phyloP scores from a whole-genome alignment of 1,140 invertebrate species.

The Amyelois transitella region DNA sequence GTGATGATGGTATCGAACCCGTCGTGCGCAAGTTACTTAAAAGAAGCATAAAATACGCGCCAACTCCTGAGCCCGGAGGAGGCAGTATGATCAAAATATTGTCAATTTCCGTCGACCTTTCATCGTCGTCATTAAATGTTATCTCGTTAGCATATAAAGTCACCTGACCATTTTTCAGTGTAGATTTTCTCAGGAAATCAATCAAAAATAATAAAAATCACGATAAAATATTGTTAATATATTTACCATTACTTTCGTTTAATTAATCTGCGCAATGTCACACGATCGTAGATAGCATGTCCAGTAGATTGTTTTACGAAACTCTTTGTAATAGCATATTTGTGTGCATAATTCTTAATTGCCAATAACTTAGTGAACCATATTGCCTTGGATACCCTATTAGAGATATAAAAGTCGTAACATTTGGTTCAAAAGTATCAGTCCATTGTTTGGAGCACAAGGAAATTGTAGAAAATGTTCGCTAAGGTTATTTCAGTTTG shows the following conservation, averaged over 20 bases:
- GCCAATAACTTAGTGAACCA: slow-evolving; percentile 2
- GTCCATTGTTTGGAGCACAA: neutral
- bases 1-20: no score
- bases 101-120: no score
- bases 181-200: neutral
- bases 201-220: neutral
- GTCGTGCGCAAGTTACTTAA: no score
- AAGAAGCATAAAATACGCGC: no score
- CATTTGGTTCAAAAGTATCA: slow-evolving; percentile 1
- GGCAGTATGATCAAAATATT: no score
- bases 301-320: slow-evolving; percentile 4
- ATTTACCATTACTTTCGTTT: neutral
- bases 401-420: neutral
- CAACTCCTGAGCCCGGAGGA: no score
- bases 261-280: neutral
- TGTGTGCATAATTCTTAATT: slow-evolving; percentile 3
- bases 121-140: no score
- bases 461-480: neutral
- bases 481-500: slow-evolving; percentile 1
- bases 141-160: no score
- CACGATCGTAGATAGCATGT: neutral
- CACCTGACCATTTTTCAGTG: no score
- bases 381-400: neutral
- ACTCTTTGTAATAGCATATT: neutral
- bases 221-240: neutral